Percentiles rank a stretch among this genome's conserved stretches.
Conservation (phyloP, 2,888 invertebrate species). For the Lithodes maja region DNA sequence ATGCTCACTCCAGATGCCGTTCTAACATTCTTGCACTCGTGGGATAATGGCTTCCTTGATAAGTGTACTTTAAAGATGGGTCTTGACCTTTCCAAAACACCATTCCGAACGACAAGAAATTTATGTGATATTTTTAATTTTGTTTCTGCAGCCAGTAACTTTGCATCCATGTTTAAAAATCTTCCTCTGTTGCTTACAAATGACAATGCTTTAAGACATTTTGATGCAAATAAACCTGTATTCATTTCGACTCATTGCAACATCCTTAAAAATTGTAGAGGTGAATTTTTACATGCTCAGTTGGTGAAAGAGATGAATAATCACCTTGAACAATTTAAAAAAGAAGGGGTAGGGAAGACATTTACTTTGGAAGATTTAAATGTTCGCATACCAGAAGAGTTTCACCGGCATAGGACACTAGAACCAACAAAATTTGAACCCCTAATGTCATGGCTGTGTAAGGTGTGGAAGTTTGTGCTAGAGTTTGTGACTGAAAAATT, state of each 20-base stretch:
- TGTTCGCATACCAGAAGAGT: constrained; percentile 6
- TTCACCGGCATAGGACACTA: neutral
- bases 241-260: constrained; percentile 28
- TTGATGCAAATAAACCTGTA: constrained; percentile 21
- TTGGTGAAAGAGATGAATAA: neutral
- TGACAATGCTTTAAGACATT: constrained; percentile 13
- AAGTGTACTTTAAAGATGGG: constrained; percentile 1
- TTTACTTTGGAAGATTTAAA: constrained; percentile 33
- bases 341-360: neutral
- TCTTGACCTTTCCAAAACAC: neutral
- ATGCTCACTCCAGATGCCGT: constrained; percentile 8
- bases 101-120: constrained; percentile 18
- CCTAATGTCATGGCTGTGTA: constrained; percentile 6
- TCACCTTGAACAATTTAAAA: neutral
- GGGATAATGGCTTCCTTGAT: constrained; percentile 16
- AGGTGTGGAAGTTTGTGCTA: constrained; percentile 28
- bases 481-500: neutral
- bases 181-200: constrained; percentile 41
- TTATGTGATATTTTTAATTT: neutral
- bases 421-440: neutral
- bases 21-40: constrained; percentile 33
- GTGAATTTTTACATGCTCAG: constrained; percentile 10
- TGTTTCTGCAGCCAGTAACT: neutral
- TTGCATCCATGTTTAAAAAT: neutral
- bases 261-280: constrained; percentile 23